Base-by-base conservation (phyloP, 2,797 vertebrate species). In the Oceanodroma leucorhoa region DNA sequence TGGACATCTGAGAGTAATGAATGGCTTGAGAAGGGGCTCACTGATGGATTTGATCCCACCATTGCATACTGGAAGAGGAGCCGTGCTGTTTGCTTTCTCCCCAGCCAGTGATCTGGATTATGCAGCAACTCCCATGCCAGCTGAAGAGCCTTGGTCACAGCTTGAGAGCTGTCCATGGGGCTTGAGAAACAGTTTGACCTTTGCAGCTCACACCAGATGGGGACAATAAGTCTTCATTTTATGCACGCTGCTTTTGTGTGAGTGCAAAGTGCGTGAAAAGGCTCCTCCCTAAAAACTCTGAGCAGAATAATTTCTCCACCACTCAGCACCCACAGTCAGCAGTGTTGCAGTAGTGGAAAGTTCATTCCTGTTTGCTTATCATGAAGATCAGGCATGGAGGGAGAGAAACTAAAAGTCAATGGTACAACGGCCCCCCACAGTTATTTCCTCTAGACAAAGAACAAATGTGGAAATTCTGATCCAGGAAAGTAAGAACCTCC, bases 351-450 rank as follows among this genome's bases (percentile, higher is more conserved):
- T 5, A 36, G 20, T 45, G 26, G 45, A 40, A 78, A 51, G 13
- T 38, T 79, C 2, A 1, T 61, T 76, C 34, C 24, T 7, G 61
- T 46, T 58, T 65, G 2, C 36, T 57, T 60, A 41, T 27, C 6
- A 8, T 11, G 21, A 64, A 69, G 27, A 46, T 65, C 38, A 57
- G 38, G 34, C 5, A 43, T 10, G 18, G 5, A 69, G 20, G 24
- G 10, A 75, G 16, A 88, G 38, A 85, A 60, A 38, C 13, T 51
- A 51, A 45, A 81, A 81, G 50, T n/a, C 32, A 64, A 17, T 34
- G 22, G 12, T 21, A 43, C 18, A 70, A 45, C n/a, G 45, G 3
- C 6, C 5, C 13, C 26, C 1, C 24, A 0, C 24, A 32, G 27
- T 53, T 57, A 76, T 53, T 77, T 69, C 27, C 45, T 72, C 45